A percentile compares a stretch with the other conserved stretches of the same genome.
phyloP scores from a whole-genome alignment of 2,113 vertebrate species.

The Pontoporia blainvillei region DNA sequence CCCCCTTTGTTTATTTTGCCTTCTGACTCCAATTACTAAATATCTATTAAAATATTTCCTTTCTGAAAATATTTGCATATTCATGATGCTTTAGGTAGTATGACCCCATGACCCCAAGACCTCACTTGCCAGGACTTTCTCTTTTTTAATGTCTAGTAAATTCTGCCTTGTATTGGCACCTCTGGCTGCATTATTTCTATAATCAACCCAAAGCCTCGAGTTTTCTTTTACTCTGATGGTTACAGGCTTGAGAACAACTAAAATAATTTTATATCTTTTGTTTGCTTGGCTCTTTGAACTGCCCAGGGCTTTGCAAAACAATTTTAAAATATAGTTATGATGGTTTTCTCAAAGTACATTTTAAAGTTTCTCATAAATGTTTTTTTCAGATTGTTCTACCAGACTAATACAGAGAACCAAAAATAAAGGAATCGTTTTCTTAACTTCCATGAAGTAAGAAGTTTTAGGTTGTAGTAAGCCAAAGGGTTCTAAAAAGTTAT shows the following conservation, averaged over 20 bases:
- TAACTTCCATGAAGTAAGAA: conserved; percentile 8
- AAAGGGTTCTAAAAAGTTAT: background rate
- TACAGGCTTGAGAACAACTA: conserved; percentile 32
- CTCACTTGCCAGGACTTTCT: background rate
- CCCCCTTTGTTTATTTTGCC: background rate
- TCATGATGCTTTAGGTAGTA: background rate
- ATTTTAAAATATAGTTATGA: conserved; percentile 53
- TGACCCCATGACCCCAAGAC: background rate
- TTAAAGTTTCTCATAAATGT: conserved; percentile 49
- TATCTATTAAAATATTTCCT: background rate
- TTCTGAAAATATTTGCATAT: background rate
- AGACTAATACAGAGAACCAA: background rate
- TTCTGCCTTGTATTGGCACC: background rate
- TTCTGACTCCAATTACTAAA: background rate
- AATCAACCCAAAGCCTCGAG: background rate
- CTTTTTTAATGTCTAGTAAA: background rate
- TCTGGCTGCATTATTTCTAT: background rate
- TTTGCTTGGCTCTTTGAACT: conserved; percentile 35
- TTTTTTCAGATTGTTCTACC: conserved; percentile 18
- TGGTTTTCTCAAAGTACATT: conserved; percentile 36
- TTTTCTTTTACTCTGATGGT: conserved; percentile 38
- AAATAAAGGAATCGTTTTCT: background rate
- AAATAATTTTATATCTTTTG: conserved; percentile 50
- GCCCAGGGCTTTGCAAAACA: conserved; percentile 52
- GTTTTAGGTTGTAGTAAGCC: background rate